Evolutionary conservation across 1,140 invertebrate genomes (phyloP).

Genomic region (Brachionus sp.): DNA sequence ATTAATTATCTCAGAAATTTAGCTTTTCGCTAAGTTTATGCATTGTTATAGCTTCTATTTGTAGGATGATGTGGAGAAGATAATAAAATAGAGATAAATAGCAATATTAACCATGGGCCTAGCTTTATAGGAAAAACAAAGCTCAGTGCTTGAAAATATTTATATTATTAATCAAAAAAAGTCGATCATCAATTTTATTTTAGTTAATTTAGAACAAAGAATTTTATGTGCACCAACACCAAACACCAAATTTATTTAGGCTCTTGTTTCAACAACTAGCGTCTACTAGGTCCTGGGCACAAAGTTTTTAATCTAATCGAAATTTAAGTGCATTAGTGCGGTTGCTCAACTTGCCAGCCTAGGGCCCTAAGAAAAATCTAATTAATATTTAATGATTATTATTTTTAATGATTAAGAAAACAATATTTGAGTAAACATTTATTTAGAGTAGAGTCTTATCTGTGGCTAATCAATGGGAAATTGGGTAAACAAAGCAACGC

Average conservation of each 20-base stretch:
- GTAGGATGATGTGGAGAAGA: neutral
- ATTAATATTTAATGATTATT: slow-evolving; percentile 41
- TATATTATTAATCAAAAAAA: neutral
- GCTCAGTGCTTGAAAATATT: neutral
- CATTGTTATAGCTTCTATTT: neutral
- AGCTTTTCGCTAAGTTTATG: neutral
- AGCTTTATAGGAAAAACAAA: neutral
- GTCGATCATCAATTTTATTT: neutral
- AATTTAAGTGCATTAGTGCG: slow-evolving; percentile 18
- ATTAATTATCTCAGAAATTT: slow-evolving; percentile 16
- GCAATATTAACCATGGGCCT: neutral
- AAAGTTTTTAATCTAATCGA: neutral
- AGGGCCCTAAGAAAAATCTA: neutral
- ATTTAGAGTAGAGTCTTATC: neutral
- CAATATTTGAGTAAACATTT: neutral
- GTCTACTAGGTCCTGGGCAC: no score
- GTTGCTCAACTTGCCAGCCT: neutral
- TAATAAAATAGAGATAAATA: slow-evolving; percentile 19
- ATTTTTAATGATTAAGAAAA: neutral
- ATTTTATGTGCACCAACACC: no score
- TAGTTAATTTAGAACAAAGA: no score
- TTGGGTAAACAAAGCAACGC: slow-evolving; percentile 1
- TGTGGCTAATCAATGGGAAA: neutral
- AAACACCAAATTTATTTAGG: no score
- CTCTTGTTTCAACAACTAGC: no score